Evolutionary conservation across 2,888 invertebrate genomes (phyloP).

Genomic region (Rhingia campestris): DNA sequence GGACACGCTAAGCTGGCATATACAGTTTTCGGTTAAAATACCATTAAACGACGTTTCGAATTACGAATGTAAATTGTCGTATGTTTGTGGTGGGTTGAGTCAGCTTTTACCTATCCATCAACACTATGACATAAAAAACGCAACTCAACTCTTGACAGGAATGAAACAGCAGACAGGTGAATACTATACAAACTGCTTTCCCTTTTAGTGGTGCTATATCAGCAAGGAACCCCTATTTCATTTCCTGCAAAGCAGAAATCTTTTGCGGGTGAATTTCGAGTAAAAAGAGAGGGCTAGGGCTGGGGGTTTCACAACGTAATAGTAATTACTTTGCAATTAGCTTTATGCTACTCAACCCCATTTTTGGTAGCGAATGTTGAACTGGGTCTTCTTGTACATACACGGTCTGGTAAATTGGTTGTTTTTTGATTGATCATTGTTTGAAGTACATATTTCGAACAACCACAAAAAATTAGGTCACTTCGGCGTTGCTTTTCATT

Average conservation of each 20-base stretch:
- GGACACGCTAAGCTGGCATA: conserved; percentile 31
- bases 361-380: no score
- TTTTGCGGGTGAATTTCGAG: no score
- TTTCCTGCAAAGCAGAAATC: not conserved
- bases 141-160: not conserved
- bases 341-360: no score
- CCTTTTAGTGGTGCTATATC: not conserved
- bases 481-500: no score
- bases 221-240: not conserved
- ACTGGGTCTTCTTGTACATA: no score
- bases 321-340: no score
- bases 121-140: not conserved
- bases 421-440: no score
- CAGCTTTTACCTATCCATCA: conserved; percentile 57
- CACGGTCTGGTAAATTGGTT: no score
- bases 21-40: conserved; percentile 43
- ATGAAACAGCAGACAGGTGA: conserved; percentile 23
- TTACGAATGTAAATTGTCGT: conserved; percentile 27
- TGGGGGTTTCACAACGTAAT: no score
- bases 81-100: conserved; percentile 25
- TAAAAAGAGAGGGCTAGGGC: no score
- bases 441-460: no score
- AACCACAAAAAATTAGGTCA: no score
- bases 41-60: conserved; percentile 60
- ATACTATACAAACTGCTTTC: conserved; percentile 39